phyloP scores from a whole-genome alignment of 2,888 invertebrate genomes.

The Digitonthophagus gazella region DNA sequence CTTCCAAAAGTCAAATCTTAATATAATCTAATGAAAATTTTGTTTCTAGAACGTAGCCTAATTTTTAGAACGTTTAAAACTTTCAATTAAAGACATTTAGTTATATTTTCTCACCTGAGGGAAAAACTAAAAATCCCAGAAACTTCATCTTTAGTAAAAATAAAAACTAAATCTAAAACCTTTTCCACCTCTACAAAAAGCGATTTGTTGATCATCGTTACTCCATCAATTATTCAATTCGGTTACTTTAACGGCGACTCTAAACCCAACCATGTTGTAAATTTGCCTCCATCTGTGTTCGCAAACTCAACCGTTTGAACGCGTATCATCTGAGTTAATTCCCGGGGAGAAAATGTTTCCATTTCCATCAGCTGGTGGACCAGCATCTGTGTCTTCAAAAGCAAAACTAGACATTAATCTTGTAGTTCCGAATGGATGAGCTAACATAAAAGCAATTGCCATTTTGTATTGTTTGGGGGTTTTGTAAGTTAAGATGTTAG shows the following conservation, averaged over 20 bases:
- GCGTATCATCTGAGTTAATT: conserved; percentile 64
- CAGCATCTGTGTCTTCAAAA: conserved; percentile 60
- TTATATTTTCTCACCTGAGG: too few relatives aligned
- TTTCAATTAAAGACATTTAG: too few relatives aligned
- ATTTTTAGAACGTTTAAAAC: too few relatives aligned
- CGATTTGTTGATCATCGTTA: conserved; percentile 67
- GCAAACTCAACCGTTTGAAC: conserved; percentile 76
- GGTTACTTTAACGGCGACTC: conserved; percentile 64
- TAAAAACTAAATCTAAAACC: too few relatives aligned
- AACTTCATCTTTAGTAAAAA: too few relatives aligned
- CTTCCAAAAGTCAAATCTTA: too few relatives aligned
- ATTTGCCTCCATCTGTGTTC: conserved; percentile 86
- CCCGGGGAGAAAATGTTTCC: conserved; percentile 64
- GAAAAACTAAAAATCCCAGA: too few relatives aligned
- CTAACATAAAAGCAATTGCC: conserved; percentile 85
- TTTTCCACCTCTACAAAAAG: conserved; percentile 72
- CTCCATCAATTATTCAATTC: conserved; percentile 69
- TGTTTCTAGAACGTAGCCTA: too few relatives aligned
- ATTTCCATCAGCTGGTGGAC: conserved; percentile 67
- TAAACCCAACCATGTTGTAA: conserved; percentile 74
- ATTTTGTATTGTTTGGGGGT: conserved; percentile 63
- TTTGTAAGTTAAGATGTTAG: conserved; percentile 64
- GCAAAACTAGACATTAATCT: conserved; percentile 84
- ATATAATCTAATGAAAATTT: too few relatives aligned
- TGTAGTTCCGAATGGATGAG: conserved; percentile 77